These are phyloP conservation scores for Drosophila mulleri DNA, from an alignment of 2,888 invertebrate genomes.

Conservation along the genomic window DNA sequence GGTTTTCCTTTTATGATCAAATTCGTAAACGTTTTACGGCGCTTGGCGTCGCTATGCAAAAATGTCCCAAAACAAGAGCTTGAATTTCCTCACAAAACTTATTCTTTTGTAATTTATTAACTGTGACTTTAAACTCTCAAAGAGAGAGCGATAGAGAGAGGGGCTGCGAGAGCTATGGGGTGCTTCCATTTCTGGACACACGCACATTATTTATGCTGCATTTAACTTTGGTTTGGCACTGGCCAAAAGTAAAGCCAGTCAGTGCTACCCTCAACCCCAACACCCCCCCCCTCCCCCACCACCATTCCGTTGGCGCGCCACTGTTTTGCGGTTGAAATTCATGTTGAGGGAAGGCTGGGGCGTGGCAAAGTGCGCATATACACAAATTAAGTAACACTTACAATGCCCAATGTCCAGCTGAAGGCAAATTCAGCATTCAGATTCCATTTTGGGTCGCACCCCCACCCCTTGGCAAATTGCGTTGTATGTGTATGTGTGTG, in stretches of 20 bases:
- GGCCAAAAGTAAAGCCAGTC: slow-evolving; percentile 43
- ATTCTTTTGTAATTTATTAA: slow-evolving; percentile 7
- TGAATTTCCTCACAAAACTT: background rate
- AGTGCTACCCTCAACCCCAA: background rate
- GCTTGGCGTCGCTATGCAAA: background rate
- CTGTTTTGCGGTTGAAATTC: slow-evolving; percentile 72
- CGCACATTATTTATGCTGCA: slow-evolving; percentile 81
- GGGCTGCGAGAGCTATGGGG: background rate
- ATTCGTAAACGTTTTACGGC: background rate
- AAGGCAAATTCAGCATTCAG: slow-evolving; percentile 51
- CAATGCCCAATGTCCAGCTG: slow-evolving; percentile 49
- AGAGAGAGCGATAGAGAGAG: background rate
- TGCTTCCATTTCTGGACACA: slow-evolving; percentile 38
- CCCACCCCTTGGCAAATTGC: background rate
- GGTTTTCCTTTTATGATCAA: background rate
- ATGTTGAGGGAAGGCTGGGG: slow-evolving; percentile 46
- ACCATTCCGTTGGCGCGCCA: slow-evolving; percentile 55
- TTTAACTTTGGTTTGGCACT: slow-evolving; percentile 76
- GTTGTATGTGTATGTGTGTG: slow-evolving; percentile 1
- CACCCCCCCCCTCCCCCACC: background rate
- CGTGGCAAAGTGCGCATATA: slow-evolving; percentile 64
- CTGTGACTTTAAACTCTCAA: background rate
- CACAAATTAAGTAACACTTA: slow-evolving; percentile 80
- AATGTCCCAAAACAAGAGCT: background rate
- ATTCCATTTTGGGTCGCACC: slow-evolving; percentile 70